Base-by-base conservation (phyloP, 2,888 invertebrate species). In the Tetanocera ferruginea region DNA sequence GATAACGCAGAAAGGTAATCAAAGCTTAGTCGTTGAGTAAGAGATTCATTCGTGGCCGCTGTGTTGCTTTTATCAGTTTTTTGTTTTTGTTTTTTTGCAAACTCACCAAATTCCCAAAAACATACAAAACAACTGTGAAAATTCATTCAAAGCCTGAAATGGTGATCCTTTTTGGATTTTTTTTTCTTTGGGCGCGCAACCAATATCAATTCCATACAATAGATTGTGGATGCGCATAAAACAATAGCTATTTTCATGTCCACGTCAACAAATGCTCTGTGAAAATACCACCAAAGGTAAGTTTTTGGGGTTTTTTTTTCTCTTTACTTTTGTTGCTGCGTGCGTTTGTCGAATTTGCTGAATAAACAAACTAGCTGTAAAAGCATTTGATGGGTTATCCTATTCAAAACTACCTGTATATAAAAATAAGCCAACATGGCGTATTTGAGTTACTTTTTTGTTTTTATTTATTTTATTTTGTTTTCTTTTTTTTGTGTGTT, bases 321-420 rank as follows among this genome's bases (percentile, higher is more conserved):
- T 67, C 19, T 43, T 67, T 11, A 19, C 43, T 67, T 67, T 43
- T 43, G 37, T 60, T 28, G 1, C 43, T 43, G 43, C 23, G 19
- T 23, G 37, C 43, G 23, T 34, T 43, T 37, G 37, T 37, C 23
- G 43, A 67, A 67, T 67, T 67, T 67, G 67, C 67, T 67, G 67
- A 67, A 67, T 67, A 67, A 67, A 67, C 67, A 67, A 34, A 67
- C 34, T 19, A 34, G 37, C 34, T 19, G 34, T 19, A 67, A 67
- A 67, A n/a, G 37, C 67, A 67, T 67, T 67, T 67, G 11, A 67
- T 67, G 67, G 67, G 67, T 67, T 67, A 67, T 67, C 34, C 67
- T n/a, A 23, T 60, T 60, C 19, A 34, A 43, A 37, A 37, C 31
- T 67, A 67, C 43, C 67, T 67, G 67, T 19, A 37, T n/a, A 37